Evolutionary conservation across 2,113 vertebrate genomes (phyloP).

Genomic region (Passer domesticus): DNA sequence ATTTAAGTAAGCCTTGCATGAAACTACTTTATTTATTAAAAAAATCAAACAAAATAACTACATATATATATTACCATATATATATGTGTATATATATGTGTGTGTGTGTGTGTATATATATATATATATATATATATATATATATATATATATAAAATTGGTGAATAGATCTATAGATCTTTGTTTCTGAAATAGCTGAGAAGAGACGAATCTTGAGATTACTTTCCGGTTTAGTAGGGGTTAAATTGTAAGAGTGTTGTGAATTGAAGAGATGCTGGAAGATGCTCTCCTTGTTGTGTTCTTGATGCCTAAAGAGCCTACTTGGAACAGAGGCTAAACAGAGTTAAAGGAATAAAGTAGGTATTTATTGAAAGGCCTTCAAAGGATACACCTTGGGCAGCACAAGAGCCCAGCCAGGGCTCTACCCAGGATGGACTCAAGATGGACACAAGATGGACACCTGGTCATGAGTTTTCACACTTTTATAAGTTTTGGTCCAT

Average conservation of each 20-base stretch:
- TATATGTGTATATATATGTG: neutral
- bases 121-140: neutral
- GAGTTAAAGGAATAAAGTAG: neutral
- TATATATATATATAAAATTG: neutral
- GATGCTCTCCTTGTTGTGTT: neutral
- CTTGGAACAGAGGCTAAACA: neutral
- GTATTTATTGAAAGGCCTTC: neutral
- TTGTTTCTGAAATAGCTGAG: neutral
- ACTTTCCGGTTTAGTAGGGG: neutral
- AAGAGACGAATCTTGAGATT: neutral
- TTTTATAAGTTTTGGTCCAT: neutral
- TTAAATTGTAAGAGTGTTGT: neutral
- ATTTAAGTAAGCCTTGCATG: neutral
- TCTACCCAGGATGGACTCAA: neutral
- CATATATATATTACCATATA: neutral
- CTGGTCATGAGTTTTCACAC: neutral
- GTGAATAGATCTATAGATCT: neutral
- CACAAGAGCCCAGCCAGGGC: fast-evolving
- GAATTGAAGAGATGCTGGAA: neutral
- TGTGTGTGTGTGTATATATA: neutral
- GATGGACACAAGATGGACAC: neutral
- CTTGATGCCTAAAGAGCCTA: neutral
- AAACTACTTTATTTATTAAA: neutral
- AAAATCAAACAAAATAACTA: neutral
- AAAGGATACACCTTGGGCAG: neutral